phyloP scores from a whole-genome alignment of 2,888 invertebrate genomes.

The Molorchus minor region DNA sequence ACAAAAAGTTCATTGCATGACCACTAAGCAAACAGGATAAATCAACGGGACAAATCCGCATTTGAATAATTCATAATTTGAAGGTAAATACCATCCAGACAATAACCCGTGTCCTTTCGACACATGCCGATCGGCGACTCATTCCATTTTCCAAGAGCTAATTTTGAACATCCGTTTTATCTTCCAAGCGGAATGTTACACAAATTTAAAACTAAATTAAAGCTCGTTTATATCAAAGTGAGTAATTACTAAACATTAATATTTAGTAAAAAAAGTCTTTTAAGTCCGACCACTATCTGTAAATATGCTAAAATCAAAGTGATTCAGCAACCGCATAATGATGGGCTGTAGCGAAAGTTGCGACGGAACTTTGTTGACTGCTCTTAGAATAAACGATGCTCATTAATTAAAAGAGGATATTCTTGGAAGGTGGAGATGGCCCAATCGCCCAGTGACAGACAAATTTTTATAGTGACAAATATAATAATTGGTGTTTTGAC shows the following conservation, averaged over 20 bases:
- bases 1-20: conserved; percentile 2
- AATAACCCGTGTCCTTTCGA: background rate
- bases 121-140: conserved; percentile 5
- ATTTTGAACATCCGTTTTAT: conserved; percentile 43
- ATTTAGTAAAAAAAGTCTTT: conserved; percentile 27
- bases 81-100: conserved; percentile 6
- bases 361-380: conserved; percentile 12
- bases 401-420: conserved; percentile 36
- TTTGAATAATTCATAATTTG: conserved; percentile 20
- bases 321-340: conserved; percentile 43
- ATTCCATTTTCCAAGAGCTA: conserved; percentile 38
- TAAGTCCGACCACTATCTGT: conserved; percentile 27
- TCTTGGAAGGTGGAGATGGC: conserved; percentile 28
- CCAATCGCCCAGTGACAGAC: background rate
- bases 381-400: conserved; percentile 38
- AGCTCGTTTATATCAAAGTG: conserved; percentile 31
- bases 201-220: conserved; percentile 26
- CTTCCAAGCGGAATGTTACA: background rate
- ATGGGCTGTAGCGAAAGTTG: conserved; percentile 15
- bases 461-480: background rate
- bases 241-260: conserved; percentile 37
- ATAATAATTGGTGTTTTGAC: too few relatives aligned
- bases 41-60: conserved; percentile 5
- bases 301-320: conserved; percentile 28
- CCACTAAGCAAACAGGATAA: conserved; percentile 6